These are phyloP conservation scores for Brachionus calyciflorus DNA, from an alignment of 1,140 invertebrate genomes.

Conservation along the genomic window DNA sequence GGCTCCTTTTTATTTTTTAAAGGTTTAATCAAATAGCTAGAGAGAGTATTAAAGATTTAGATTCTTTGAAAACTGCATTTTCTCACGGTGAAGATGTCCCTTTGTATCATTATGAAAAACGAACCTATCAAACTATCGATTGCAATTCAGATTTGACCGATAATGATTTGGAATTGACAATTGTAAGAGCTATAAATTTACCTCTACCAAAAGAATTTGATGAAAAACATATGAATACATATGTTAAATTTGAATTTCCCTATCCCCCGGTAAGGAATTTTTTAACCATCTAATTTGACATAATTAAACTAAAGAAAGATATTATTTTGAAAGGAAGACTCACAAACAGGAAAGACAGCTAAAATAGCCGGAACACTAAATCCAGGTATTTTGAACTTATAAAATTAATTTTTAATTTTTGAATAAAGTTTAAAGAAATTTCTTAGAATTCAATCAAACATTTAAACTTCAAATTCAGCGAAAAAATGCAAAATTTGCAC, in stretches of 20 bases:
- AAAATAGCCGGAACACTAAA: slow-evolving; percentile 79
- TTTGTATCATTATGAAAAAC: slow-evolving; percentile 87
- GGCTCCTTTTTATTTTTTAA: slow-evolving; percentile 40
- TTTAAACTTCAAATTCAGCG: slow-evolving; percentile 43
- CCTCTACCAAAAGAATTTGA: slow-evolving; percentile 65
- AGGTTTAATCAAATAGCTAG: slow-evolving; percentile 80
- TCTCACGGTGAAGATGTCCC: slow-evolving; percentile 67
- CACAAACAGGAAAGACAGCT: slow-evolving; percentile 72
- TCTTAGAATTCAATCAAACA: slow-evolving; percentile 45
- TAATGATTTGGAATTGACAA: slow-evolving; percentile 78
- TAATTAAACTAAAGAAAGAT: background rate
- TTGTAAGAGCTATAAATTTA: slow-evolving; percentile 47
- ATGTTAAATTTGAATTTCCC: slow-evolving; percentile 88
- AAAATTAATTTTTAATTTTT: slow-evolving; percentile 31
- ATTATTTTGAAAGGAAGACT: slow-evolving; percentile 68
- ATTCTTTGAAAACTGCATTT: slow-evolving; percentile 73
- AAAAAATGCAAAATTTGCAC: slow-evolving; percentile 47
- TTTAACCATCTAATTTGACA: slow-evolving; percentile 50
- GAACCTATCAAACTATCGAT: slow-evolving; percentile 82
- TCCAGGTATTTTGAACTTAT: slow-evolving; percentile 63
- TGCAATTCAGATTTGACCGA: slow-evolving; percentile 85
- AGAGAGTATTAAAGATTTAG: slow-evolving; percentile 80
- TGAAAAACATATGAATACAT: slow-evolving; percentile 85
- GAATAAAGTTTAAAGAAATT: too few relatives aligned
- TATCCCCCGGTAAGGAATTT: slow-evolving; percentile 79